Conservation (phyloP, 2,888 invertebrate genomes). For the Drosophila neotestacea region DNA sequence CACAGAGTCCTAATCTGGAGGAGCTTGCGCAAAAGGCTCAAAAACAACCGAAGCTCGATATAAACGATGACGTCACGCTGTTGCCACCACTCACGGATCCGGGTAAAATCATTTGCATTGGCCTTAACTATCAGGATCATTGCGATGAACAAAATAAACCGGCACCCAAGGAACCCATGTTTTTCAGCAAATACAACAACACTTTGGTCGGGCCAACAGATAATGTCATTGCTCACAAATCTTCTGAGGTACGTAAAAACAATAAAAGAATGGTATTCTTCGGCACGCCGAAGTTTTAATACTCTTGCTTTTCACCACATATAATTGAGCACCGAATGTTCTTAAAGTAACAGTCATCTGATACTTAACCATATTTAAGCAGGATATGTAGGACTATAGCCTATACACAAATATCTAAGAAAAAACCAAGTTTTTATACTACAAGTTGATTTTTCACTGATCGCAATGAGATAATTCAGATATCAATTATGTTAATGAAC, state of each 20-base stretch:
- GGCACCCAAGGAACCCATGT: slow-evolving; percentile 91
- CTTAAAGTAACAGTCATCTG: too few species aligned
- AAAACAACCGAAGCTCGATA: slow-evolving; percentile 42
- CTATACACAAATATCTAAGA: too few species aligned
- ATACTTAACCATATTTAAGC: too few species aligned
- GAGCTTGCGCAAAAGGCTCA: slow-evolving; percentile 74
- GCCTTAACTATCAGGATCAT: slow-evolving; percentile 94
- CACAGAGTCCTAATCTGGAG: slow-evolving; percentile 79
- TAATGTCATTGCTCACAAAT: slow-evolving; percentile 88
- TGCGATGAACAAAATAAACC: slow-evolving; percentile 92
- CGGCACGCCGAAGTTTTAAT: too few species aligned
- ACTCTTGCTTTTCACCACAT: too few species aligned
- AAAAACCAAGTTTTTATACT: too few species aligned
- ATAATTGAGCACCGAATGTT: too few species aligned
- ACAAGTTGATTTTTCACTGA: too few species aligned
- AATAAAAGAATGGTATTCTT: too few species aligned
- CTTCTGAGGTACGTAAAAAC: slow-evolving; percentile 86
- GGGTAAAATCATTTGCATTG: slow-evolving; percentile 94
- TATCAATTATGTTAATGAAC: too few species aligned
- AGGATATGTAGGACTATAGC: too few species aligned
- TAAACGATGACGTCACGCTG: slow-evolving; percentile 67
- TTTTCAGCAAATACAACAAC: slow-evolving; percentile 95
- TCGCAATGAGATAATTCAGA: too few species aligned
- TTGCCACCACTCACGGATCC: slow-evolving; percentile 91
- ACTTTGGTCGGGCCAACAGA: slow-evolving; percentile 91